Conservation (phyloP, 2,797 vertebrate genomes). For the Argentina silus region DNA sequence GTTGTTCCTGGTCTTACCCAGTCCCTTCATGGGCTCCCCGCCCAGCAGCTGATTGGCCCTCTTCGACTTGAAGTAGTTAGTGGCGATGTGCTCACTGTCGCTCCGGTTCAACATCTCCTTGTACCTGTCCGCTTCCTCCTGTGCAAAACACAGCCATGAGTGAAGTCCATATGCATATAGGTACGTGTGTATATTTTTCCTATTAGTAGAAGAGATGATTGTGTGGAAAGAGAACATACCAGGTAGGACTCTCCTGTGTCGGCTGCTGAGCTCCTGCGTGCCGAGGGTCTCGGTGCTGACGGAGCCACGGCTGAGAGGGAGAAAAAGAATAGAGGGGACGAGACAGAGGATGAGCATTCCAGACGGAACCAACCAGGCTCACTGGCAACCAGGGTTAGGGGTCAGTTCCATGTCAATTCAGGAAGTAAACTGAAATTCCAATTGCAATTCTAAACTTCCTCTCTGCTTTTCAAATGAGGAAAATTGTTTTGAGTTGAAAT, state of each 20-base stretch:
- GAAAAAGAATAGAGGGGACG: constrained; percentile 9
- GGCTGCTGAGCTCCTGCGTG: constrained; percentile 50
- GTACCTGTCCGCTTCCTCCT: constrained; percentile 84
- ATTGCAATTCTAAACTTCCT: not conserved
- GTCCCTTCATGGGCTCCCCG: constrained; percentile 65
- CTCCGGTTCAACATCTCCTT: constrained; percentile 85
- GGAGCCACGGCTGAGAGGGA: constrained; percentile 71
- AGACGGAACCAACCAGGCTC: not conserved
- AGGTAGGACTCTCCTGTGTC: constrained; percentile 57
- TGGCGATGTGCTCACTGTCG: constrained; percentile 85
- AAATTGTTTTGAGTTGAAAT: too few relatives aligned
- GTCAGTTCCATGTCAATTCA: too few relatives aligned
- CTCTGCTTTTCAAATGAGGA: too few relatives aligned
- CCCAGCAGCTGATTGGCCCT: constrained; percentile 81
- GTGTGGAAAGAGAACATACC: constrained; percentile 58
- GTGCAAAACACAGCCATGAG: constrained; percentile 12
- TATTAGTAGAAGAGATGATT: too few relatives aligned
- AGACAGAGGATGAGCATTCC: constrained; percentile 7
- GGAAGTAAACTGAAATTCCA: not conserved
- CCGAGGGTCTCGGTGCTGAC: constrained; percentile 54
- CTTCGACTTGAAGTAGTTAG: constrained; percentile 84
- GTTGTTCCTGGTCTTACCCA: constrained; percentile 62
- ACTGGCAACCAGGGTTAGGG: too few relatives aligned
- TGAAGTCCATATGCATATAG: not conserved
- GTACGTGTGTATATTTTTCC: too few relatives aligned